Conservation (phyloP, 2,888 invertebrate species). For the Dione juno region DNA sequence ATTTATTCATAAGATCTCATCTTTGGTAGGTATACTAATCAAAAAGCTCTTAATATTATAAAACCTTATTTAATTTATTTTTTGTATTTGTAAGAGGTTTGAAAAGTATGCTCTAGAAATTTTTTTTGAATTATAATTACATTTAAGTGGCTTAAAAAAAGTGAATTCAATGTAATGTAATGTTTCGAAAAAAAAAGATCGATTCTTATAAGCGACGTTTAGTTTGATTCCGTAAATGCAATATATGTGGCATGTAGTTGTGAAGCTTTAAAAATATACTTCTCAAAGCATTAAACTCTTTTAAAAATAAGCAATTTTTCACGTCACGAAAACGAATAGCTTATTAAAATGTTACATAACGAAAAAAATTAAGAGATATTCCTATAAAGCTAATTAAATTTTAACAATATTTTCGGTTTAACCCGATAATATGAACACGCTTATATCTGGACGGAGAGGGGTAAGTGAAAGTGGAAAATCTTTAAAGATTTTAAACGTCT, state of each 20-base stretch:
- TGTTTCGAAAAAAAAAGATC: slow-evolving; percentile 34
- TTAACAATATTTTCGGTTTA: slow-evolving; percentile 58
- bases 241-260: background rate
- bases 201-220: slow-evolving; percentile 34
- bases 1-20: slow-evolving; percentile 80
- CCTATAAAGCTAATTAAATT: slow-evolving; percentile 57
- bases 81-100: slow-evolving; percentile 68
- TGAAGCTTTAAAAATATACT: background rate
- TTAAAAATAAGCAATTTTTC: slow-evolving; percentile 6
- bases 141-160: slow-evolving; percentile 57
- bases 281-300: background rate
- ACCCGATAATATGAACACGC: slow-evolving; percentile 72
- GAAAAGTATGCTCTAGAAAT: slow-evolving; percentile 67
- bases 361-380: slow-evolving; percentile 46
- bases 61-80: slow-evolving; percentile 61
- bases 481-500: slow-evolving; percentile 26
- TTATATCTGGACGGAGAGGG: slow-evolving; percentile 79
- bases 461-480: slow-evolving; percentile 63
- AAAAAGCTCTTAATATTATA: slow-evolving; percentile 80
- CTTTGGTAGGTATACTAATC: slow-evolving; percentile 78
- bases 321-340: slow-evolving; percentile 16
- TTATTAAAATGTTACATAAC: slow-evolving; percentile 22
- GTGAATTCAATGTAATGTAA: slow-evolving; percentile 27
- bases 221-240: slow-evolving; percentile 17
- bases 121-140: slow-evolving; percentile 56